phyloP scores from a whole-genome alignment of 2,797 vertebrate genomes.

The Sphaeramia orbicularis region DNA sequence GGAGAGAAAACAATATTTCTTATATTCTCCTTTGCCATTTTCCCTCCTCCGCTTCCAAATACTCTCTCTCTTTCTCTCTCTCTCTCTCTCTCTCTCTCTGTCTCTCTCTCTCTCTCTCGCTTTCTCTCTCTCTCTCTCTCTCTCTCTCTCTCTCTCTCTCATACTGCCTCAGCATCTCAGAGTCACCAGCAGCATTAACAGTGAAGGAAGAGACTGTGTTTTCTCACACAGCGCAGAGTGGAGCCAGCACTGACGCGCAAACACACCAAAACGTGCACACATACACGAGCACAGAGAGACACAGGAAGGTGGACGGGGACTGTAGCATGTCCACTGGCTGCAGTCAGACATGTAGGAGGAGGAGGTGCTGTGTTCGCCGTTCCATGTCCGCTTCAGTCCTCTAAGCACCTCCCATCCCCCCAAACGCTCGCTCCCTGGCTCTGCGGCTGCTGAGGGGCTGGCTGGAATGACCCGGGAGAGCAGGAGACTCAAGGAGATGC shows the following conservation, averaged over 20 bases:
- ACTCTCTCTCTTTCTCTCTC: conserved; percentile 13
- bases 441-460: conserved; percentile 78
- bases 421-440: conserved; percentile 62
- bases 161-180: conserved; percentile 68
- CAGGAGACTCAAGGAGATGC: conserved; percentile 74
- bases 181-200: conserved; percentile 64
- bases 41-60: conserved; percentile 33
- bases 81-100: conserved; percentile 21
- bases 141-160: conserved; percentile 41
- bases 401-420: conserved; percentile 78
- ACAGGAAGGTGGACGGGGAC: conserved; percentile 50
- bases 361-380: conserved; percentile 70
- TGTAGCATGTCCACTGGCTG: conserved; percentile 71
- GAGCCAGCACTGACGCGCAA: conserved; percentile 50
- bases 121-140: conserved; percentile 15
- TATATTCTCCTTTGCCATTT: conserved; percentile 36
- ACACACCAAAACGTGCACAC: conserved; percentile 37
- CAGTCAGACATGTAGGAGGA: conserved; percentile 77
- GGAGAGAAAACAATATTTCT: conserved; percentile 50
- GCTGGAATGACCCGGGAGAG: conserved; percentile 79
- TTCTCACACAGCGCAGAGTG: conserved; percentile 49
- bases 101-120: conserved; percentile 18
- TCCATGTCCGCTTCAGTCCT: conserved; percentile 69
- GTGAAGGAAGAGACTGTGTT: conserved; percentile 57
- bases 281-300: conserved; percentile 44